Percentiles rank a stretch among this genome's conserved stretches.
Evolutionary conservation across 23 tunicate species (phyloP).

Genomic region (Clavelina lepadiformis): DNA sequence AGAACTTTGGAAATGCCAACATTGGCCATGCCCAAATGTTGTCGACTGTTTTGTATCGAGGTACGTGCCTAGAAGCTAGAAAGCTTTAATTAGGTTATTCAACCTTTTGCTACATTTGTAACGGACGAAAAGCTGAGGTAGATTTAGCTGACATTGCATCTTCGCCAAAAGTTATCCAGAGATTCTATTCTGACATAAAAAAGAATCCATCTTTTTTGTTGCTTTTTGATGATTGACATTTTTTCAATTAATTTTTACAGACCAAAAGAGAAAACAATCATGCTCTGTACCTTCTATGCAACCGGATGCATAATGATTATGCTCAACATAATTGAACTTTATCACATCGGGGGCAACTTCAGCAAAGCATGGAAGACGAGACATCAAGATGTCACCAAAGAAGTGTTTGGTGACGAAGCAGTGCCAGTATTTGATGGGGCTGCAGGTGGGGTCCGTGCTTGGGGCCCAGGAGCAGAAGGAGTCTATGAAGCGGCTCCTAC

Average conservation of each 20-base stretch:
- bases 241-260: no score
- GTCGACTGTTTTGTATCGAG: conserved; percentile 80
- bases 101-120: not conserved
- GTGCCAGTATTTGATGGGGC: conserved; percentile 68
- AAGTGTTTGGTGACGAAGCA: conserved; percentile 56
- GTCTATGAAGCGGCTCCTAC: conserved; percentile 29
- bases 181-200: no score
- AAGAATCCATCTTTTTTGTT: not conserved
- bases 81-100: not conserved
- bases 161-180: no score
- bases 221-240: no score
- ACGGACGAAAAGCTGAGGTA: not conserved
- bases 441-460: conserved; percentile 11
- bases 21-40: conserved; percentile 88
- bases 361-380: conserved; percentile 70
- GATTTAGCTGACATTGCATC: not conserved
- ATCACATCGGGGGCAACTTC: conserved; percentile 47
- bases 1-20: conserved; percentile 72
- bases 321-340: conserved; percentile 57
- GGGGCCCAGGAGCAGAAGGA: conserved; percentile 63
- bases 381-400: conserved; percentile 58
- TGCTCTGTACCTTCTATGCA: conserved; percentile 70
- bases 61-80: conserved; percentile 11
- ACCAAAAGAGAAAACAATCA: conserved; percentile 81
- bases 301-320: conserved; percentile 79